Evolutionary conservation across 2,888 invertebrate genomes (phyloP).

Genomic region (Epirrhoe alternata): DNA sequence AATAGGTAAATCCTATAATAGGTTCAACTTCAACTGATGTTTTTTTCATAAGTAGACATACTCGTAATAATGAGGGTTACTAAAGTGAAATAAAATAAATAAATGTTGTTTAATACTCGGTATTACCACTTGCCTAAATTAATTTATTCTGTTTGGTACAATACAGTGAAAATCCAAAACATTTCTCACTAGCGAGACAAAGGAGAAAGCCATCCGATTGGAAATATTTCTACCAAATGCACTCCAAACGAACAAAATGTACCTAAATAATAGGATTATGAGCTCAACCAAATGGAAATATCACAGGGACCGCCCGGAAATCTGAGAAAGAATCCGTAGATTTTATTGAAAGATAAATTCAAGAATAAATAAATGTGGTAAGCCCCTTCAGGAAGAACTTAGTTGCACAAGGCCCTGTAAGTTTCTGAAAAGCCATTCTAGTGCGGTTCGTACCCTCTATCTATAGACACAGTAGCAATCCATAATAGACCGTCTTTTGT

Average conservation of each 20-base stretch:
- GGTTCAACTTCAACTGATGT: no score
- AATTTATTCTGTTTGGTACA: neutral
- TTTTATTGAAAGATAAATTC: neutral
- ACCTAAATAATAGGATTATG: neutral
- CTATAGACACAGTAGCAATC: neutral
- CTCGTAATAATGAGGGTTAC: no score
- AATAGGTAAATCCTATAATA: no score
- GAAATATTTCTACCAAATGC: constrained; percentile 9
- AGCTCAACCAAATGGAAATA: constrained; percentile 14
- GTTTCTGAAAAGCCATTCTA: no score
- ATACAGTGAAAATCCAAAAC: neutral
- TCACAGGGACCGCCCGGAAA: constrained; percentile 1
- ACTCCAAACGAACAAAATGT: neutral
- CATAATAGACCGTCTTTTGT: neutral
- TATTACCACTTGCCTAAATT: no score
- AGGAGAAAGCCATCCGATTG: neutral
- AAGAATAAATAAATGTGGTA: neutral
- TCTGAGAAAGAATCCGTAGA: neutral
- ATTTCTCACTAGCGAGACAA: neutral
- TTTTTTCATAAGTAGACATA: no score
- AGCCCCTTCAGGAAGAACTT: no score
- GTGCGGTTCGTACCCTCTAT: no score
- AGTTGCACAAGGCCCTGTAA: no score
- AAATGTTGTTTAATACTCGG: no score
- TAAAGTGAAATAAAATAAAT: no score